Conservation (phyloP, 2,888 invertebrate species). For the Meloe dianella region DNA sequence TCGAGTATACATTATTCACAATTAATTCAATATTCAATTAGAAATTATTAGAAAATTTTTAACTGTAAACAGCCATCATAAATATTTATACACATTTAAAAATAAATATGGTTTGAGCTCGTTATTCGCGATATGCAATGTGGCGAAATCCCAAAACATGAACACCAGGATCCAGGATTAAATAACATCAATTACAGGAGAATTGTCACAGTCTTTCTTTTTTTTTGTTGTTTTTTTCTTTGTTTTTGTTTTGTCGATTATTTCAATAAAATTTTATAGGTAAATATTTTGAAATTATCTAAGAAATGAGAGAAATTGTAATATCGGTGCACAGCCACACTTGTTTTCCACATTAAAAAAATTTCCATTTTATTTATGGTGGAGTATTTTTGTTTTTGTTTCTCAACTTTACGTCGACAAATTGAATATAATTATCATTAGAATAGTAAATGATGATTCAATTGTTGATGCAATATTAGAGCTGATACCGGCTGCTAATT, state of each 20-base stretch:
- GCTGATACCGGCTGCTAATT: constrained; percentile 45
- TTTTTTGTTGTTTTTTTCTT: not conserved
- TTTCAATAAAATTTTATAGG: not conserved
- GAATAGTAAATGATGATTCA: constrained; percentile 13
- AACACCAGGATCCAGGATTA: not conserved
- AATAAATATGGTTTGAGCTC: constrained; percentile 27
- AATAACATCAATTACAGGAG: not conserved
- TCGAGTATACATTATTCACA: not conserved
- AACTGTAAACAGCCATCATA: constrained; percentile 28
- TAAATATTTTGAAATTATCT: too few species aligned
- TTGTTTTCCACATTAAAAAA: not conserved
- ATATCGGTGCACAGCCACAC: constrained; percentile 32
- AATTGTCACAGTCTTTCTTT: not conserved
- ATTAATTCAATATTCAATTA: not conserved
- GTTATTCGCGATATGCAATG: constrained; percentile 31
- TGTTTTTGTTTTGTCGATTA: not conserved
- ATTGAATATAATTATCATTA: constrained; percentile 29
- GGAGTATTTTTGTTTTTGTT: not conserved
- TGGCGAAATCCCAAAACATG: constrained; percentile 12
- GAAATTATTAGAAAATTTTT: not conserved
- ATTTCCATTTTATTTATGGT: not conserved
- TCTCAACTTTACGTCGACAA: constrained; percentile 17
- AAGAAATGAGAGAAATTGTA: not conserved
- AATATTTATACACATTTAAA: constrained; percentile 23
- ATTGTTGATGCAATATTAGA: constrained; percentile 29